Percentiles rank a stretch among this genome's conserved stretches.
Conservation (phyloP, 2,113 vertebrate species). For the Caranx ignobilis region DNA sequence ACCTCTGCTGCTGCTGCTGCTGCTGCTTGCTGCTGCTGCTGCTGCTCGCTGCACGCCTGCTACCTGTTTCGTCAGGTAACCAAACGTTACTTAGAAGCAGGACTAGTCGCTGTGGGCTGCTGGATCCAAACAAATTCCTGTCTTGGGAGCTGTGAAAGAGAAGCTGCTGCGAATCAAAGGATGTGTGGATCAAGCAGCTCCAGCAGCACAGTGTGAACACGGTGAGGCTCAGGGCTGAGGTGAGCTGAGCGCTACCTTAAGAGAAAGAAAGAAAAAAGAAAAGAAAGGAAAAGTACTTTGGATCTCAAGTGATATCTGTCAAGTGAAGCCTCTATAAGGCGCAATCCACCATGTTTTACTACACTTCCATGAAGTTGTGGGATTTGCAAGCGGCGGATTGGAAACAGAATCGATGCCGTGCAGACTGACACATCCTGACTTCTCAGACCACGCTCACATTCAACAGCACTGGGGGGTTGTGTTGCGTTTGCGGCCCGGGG, state of each 20-base stretch:
- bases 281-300: background rate
- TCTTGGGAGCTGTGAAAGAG: background rate
- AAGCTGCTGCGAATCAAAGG: conserved; percentile 1
- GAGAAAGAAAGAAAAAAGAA: too few species aligned
- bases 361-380: background rate
- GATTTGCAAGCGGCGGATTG: background rate
- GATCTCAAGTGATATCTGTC: background rate
- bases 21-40: background rate
- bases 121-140: background rate
- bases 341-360: background rate
- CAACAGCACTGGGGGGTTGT: background rate
- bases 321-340: background rate
- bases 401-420: background rate
- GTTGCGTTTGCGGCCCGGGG: background rate
- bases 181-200: background rate
- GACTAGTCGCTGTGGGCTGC: background rate
- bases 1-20: background rate
- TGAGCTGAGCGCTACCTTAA: background rate
- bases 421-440: background rate
- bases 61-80: background rate
- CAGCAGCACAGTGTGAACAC: background rate
- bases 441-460: background rate
- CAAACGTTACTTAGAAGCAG: background rate
- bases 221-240: background rate
- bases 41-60: background rate